Conservation (phyloP, 2,888 invertebrate species). For the Formica aserva region DNA sequence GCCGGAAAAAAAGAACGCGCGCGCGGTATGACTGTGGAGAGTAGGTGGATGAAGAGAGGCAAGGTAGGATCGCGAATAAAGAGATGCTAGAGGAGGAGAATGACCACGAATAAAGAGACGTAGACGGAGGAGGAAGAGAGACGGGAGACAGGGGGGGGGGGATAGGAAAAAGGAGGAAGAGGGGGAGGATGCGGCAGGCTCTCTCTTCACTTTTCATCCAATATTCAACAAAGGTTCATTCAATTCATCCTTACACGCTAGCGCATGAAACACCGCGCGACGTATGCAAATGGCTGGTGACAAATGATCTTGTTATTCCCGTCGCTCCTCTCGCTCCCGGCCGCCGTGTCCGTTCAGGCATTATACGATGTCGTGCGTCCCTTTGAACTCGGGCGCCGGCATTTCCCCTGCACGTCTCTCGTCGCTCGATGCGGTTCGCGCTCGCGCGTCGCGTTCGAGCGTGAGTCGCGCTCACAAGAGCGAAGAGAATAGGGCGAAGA, state of each 20-base stretch:
- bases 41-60: conserved; percentile 35
- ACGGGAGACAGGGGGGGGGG: conserved; percentile 58
- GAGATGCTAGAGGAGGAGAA: conserved; percentile 11
- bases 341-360: conserved; percentile 66
- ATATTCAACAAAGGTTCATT: conserved; percentile 83
- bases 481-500: conserved; percentile 34
- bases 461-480: conserved; percentile 23
- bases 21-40: conserved; percentile 8
- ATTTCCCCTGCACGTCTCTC: conserved; percentile 41
- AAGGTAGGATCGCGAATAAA: conserved; percentile 39
- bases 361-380: conserved; percentile 67
- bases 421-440: conserved; percentile 63
- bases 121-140: conserved; percentile 45
- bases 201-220: conserved; percentile 79
- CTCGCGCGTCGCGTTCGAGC: conserved; percentile 61
- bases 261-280: conserved; percentile 77
- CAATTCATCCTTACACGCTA: conserved; percentile 81
- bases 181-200: conserved; percentile 65
- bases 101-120: conserved; percentile 47
- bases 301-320: conserved; percentile 85
- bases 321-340: conserved; percentile 73
- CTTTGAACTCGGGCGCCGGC: conserved; percentile 63
- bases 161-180: conserved; percentile 41
- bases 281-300: conserved; percentile 84
- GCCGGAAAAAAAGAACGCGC: conserved; percentile 40